phyloP scores from a whole-genome alignment of 2,888 invertebrate genomes.

The Drosophila engyochracea region DNA sequence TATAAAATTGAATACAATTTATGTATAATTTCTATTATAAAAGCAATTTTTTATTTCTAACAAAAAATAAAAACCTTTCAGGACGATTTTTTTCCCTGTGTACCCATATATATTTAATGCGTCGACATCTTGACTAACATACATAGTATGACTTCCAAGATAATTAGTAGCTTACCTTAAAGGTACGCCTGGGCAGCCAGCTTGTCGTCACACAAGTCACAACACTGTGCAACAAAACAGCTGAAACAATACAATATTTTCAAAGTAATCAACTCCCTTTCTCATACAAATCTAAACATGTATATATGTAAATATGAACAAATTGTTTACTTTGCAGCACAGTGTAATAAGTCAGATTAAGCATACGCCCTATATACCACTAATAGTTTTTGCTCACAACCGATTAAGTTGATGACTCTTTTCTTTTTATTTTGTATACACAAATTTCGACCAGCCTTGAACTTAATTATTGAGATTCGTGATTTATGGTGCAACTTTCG shows the following conservation, averaged over 20 bases:
- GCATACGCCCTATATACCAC: conserved; percentile 29
- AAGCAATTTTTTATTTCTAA: neutral
- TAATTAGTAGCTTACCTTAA: conserved; percentile 41
- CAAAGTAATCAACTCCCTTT: neutral
- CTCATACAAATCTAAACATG: neutral
- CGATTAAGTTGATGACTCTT: conserved; percentile 22
- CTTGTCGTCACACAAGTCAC: conserved; percentile 41
- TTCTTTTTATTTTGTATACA: conserved; percentile 1
- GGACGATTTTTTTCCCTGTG: neutral
- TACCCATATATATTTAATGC: neutral
- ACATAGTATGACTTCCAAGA: conserved; percentile 26
- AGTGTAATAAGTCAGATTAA: conserved; percentile 17
- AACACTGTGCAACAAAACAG: conserved; percentile 47
- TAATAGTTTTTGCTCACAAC: conserved; percentile 11
- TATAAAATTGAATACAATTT: neutral
- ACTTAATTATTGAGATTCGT: conserved; percentile 40
- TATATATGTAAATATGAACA: neutral
- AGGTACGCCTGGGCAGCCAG: conserved; percentile 51
- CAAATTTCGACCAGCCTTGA: conserved; percentile 37
- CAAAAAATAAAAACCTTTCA: neutral
- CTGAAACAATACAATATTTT: neutral
- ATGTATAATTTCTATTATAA: too few relatives aligned
- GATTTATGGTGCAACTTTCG: conserved; percentile 5
- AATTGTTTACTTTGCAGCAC: neutral
- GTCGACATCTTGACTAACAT: conserved; percentile 6